Conservation (phyloP, 2,888 invertebrate species). For the Beris chalybata region DNA sequence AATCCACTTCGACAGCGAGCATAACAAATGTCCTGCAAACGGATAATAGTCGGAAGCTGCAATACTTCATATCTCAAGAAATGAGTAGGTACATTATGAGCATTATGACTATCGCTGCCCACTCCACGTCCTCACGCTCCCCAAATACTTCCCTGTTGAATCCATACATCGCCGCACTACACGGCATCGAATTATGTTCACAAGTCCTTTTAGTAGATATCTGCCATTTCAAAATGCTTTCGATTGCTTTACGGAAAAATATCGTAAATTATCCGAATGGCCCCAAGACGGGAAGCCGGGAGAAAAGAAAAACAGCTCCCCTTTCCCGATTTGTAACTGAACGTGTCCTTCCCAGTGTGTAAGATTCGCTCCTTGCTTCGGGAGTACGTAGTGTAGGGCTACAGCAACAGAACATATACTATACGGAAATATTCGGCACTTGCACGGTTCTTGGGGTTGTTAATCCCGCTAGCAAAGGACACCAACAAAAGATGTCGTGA, state of each 20-base stretch:
- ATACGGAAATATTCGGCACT: constrained; percentile 20
- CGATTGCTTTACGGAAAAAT: constrained; percentile 36
- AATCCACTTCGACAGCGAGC: constrained; percentile 28
- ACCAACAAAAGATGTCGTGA: constrained; percentile 23
- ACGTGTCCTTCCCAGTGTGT: constrained; percentile 19
- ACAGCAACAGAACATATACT: constrained; percentile 4
- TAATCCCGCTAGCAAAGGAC: constrained; percentile 22
- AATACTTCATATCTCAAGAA: constrained; percentile 36
- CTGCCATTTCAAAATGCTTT: constrained; percentile 33
- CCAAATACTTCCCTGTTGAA: constrained; percentile 19
- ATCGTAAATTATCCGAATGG: constrained; percentile 38
- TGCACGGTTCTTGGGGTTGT: constrained; percentile 13
- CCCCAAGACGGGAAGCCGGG: constrained; percentile 33
- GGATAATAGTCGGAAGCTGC: constrained; percentile 37
- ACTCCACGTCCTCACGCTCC: not conserved
- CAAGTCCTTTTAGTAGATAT: constrained; percentile 25
- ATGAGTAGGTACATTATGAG: constrained; percentile 34
- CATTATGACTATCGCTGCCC: constrained; percentile 22
- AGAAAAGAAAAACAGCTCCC: constrained; percentile 32
- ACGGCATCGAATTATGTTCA: constrained; percentile 15
- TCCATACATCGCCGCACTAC: constrained; percentile 5
- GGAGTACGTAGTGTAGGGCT: too few species aligned
- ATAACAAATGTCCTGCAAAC: constrained; percentile 33
- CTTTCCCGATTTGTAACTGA: constrained; percentile 23
- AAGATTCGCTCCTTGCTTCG: too few species aligned